Conservation (phyloP, 2,797 vertebrate genomes). For the Halcyon chelicuti region DNA sequence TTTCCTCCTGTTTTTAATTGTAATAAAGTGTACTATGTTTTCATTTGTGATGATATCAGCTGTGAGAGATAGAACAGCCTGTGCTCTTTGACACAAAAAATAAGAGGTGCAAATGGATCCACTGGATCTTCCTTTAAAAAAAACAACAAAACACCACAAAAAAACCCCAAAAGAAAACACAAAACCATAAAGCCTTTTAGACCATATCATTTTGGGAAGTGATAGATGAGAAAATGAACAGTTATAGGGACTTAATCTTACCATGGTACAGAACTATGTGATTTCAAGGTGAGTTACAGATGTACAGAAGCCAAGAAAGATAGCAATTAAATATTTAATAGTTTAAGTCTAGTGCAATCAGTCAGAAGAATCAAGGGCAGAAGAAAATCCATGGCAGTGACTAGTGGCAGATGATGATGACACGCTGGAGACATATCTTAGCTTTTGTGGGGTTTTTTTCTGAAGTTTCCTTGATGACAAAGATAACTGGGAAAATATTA, state of each 20-base stretch:
- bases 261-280: not conserved
- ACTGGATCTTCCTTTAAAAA: not conserved
- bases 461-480: not conserved
- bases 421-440: not conserved
- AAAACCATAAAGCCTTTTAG: not conserved
- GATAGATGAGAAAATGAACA: not conserved
- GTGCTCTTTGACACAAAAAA: not conserved
- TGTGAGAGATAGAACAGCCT: not conserved
- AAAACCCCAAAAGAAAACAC: too few relatives aligned
- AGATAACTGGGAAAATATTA: not conserved
- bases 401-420: conserved; percentile 1
- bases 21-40: not conserved
- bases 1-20: not conserved
- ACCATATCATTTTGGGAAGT: not conserved
- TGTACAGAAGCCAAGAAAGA: conserved; percentile 75
- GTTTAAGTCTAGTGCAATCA: conserved; percentile 75
- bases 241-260: not conserved
- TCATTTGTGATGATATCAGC: not conserved
- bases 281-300: conserved; percentile 77
- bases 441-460: not conserved
- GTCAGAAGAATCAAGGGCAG: conserved; percentile 75
- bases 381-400: conserved; percentile 77
- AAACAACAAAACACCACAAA: not conserved
- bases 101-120: not conserved
- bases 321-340: conserved; percentile 82